A percentile compares a stretch with the other conserved stretches of the same genome.
phyloP scores from a whole-genome alignment of 2,888 invertebrate species.

The Tenthredo mesomela region DNA sequence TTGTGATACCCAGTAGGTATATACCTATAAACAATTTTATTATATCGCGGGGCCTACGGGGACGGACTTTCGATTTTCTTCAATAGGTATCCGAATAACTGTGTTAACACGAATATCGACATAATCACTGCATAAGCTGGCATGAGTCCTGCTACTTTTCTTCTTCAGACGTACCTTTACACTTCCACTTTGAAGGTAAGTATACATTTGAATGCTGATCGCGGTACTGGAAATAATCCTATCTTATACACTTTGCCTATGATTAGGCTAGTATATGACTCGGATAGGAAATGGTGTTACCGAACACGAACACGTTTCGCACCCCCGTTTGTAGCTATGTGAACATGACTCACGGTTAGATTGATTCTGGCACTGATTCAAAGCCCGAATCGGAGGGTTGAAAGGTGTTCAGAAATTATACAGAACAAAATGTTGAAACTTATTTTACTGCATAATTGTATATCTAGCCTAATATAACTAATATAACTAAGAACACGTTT shows the following conservation, averaged over 20 bases:
- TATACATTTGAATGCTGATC: background rate
- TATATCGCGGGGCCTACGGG: background rate
- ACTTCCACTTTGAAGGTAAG: background rate
- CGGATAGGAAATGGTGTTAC: conserved; percentile 19
- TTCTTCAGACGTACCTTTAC: background rate
- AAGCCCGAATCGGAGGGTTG: background rate
- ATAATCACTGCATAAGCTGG: background rate
- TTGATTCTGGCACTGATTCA: conserved; percentile 44
- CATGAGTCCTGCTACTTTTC: background rate
- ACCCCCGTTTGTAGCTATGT: conserved; percentile 6
- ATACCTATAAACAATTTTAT: background rate
- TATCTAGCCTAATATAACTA: background rate
- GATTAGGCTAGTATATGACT: conserved; percentile 24
- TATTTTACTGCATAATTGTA: background rate
- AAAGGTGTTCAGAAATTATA: background rate
- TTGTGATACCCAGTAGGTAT: background rate
- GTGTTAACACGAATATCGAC: background rate
- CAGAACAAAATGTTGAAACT: background rate
- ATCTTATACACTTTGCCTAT: conserved; percentile 1
- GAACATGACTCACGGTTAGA: background rate
- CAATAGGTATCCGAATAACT: background rate
- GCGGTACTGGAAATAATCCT: background rate
- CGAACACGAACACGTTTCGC: conserved; percentile 42
- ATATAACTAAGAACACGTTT: background rate
- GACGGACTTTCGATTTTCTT: background rate